phyloP scores from a whole-genome alignment of 2,888 invertebrate genomes.

The Phragmatobia fuliginosa region DNA sequence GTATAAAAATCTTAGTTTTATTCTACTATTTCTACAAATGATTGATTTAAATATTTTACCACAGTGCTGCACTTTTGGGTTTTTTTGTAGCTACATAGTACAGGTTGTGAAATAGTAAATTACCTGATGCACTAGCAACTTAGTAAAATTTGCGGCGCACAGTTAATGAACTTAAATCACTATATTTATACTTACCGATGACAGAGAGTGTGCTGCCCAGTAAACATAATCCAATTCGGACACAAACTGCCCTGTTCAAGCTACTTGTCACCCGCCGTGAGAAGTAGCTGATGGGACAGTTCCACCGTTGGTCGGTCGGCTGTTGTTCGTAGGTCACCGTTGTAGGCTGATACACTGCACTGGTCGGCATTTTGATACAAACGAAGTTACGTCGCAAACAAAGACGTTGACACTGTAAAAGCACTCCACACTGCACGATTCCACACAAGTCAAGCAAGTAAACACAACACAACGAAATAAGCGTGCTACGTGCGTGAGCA shows the following conservation, averaged over 20 bases:
- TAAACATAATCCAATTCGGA: constrained; percentile 76
- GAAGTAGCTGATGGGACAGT: constrained; percentile 86
- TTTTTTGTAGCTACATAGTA: constrained; percentile 8
- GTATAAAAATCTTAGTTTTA: background rate
- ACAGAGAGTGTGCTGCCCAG: constrained; percentile 78
- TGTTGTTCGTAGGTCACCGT: constrained; percentile 91
- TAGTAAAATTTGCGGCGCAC: background rate
- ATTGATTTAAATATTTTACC: background rate
- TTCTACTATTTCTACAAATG: background rate
- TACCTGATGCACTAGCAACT: constrained; percentile 2
- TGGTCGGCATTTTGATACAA: constrained; percentile 87
- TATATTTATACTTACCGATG: constrained; percentile 68
- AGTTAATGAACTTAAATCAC: too few relatives aligned
- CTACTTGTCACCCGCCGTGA: constrained; percentile 82
- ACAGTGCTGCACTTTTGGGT: background rate
- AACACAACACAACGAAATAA: constrained; percentile 44
- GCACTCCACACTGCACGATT: constrained; percentile 45
- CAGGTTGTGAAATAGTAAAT: constrained; percentile 9
- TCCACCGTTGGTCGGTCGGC: constrained; percentile 85
- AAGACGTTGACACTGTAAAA: constrained; percentile 35
- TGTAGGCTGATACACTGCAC: constrained; percentile 92
- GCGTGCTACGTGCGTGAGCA: constrained; percentile 39
- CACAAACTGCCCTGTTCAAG: constrained; percentile 77
- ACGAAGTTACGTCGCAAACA: constrained; percentile 50
- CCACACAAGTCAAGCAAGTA: constrained; percentile 42